Percentiles rank a stretch among this genome's conserved stretches.
Conservation (phyloP, 2,888 invertebrate genomes). For the Drosophila acutilabella region DNA sequence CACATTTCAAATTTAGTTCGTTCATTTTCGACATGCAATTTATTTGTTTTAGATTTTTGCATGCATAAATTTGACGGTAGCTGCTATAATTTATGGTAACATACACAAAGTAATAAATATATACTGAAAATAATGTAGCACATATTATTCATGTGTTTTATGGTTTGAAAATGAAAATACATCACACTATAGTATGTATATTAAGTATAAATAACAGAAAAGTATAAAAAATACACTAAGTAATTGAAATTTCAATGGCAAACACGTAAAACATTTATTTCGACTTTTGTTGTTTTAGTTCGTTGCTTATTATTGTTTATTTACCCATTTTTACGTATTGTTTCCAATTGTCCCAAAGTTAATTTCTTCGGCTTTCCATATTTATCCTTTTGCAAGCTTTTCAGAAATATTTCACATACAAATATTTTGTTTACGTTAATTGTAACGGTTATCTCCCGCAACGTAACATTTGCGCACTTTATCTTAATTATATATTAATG, state of each 20-base stretch:
- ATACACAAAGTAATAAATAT: slow-evolving; percentile 22
- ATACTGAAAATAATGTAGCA: slow-evolving; percentile 29
- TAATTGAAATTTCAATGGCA: slow-evolving; percentile 58
- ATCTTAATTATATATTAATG: slow-evolving; percentile 12
- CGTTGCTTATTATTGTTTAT: slow-evolving; percentile 84
- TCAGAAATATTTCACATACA: slow-evolving; percentile 86
- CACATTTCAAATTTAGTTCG: slow-evolving; percentile 4
- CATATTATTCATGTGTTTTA: slow-evolving; percentile 35
- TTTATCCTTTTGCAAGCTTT: slow-evolving; percentile 95
- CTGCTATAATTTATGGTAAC: slow-evolving; percentile 33
- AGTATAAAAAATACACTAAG: slow-evolving; percentile 74
- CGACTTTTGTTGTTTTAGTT: slow-evolving; percentile 45
- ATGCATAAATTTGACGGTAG: slow-evolving; percentile 45
- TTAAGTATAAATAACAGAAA: slow-evolving; percentile 23
- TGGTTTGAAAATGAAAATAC: slow-evolving; percentile 47
- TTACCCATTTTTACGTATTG: slow-evolving; percentile 91
- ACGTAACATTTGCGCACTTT: slow-evolving; percentile 34
- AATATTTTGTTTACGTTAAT: slow-evolving; percentile 63
- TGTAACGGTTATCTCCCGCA: slow-evolving; percentile 32
- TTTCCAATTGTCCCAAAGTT: slow-evolving; percentile 91
- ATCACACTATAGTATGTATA: slow-evolving; percentile 52
- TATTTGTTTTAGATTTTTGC: slow-evolving; percentile 32
- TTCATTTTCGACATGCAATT: slow-evolving; percentile 16
- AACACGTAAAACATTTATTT: slow-evolving; percentile 66
- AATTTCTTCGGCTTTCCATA: slow-evolving; percentile 93